Percentiles rank a stretch among this genome's conserved stretches.
Evolutionary conservation across 1,140 invertebrate species (phyloP).

Genomic region (Lasioglossum albipes): DNA sequence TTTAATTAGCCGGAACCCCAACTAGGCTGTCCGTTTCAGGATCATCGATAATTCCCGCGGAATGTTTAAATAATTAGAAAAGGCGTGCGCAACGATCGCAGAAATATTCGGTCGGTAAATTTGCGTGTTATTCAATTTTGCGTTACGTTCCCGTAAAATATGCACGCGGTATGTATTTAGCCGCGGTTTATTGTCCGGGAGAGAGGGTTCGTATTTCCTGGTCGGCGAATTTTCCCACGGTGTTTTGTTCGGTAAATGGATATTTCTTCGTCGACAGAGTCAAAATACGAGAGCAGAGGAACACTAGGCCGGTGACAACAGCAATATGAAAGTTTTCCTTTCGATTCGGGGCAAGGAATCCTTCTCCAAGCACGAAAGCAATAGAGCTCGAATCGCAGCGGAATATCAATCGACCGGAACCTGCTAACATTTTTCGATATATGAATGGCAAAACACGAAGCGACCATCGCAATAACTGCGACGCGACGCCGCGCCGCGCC

Average conservation of each 20-base stretch:
- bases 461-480: background rate
- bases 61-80: background rate
- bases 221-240: background rate
- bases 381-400: background rate
- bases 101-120: background rate
- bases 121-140: background rate
- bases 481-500: too few relatives aligned
- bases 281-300: background rate
- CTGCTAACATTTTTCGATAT: slow-evolving; percentile 12
- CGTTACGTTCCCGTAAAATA: slow-evolving; percentile 1
- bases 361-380: background rate
- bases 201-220: too few relatives aligned
- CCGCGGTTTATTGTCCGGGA: slow-evolving; percentile 7
- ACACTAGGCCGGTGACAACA: background rate
- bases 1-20: background rate
- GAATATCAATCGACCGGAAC: slow-evolving; percentile 7
- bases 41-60: background rate
- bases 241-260: background rate
- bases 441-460: slow-evolving; percentile 1
- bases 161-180: background rate
- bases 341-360: background rate
- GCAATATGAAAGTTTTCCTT: slow-evolving; percentile 11
- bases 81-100: background rate
- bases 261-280: slow-evolving; percentile 13
- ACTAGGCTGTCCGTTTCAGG: background rate